phyloP scores from a whole-genome alignment of 2,888 invertebrate genomes.

The Dryobota labecula region DNA sequence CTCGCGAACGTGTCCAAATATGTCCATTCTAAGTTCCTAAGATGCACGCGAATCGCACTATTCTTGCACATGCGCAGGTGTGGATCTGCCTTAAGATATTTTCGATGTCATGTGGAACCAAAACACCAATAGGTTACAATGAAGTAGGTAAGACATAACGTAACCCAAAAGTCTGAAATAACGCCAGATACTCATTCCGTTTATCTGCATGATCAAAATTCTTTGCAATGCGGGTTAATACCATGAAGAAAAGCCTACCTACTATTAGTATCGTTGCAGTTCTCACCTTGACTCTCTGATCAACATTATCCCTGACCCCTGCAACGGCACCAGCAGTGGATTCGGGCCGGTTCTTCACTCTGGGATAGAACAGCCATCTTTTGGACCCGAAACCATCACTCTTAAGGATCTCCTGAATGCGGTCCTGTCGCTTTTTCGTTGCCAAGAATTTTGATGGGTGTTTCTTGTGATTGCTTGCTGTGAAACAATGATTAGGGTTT shows the following conservation, averaged over 20 bases:
- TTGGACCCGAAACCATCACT: constrained; percentile 86
- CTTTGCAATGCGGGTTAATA: not conserved
- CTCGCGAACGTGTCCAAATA: no score
- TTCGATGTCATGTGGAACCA: not conserved
- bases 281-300: constrained; percentile 80
- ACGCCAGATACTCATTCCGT: not conserved
- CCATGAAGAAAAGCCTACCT: not conserved
- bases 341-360: constrained; percentile 65
- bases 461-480: constrained; percentile 83
- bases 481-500: not conserved
- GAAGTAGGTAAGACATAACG: not conserved
- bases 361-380: constrained; percentile 85
- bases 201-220: not conserved
- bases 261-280: no score
- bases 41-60: no score
- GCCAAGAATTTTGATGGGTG: constrained; percentile 81
- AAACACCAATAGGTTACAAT: not conserved
- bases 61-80: no score
- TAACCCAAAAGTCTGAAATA: not conserved
- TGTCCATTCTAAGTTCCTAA: no score
- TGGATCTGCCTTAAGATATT: no score
- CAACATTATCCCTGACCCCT: constrained; percentile 75
- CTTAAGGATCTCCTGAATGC: constrained; percentile 83
- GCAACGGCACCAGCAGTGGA: constrained; percentile 56
- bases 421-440: constrained; percentile 84